Evolutionary conservation across 1,140 invertebrate genomes (phyloP).

Genomic region (Drosophila trapezifrons): DNA sequence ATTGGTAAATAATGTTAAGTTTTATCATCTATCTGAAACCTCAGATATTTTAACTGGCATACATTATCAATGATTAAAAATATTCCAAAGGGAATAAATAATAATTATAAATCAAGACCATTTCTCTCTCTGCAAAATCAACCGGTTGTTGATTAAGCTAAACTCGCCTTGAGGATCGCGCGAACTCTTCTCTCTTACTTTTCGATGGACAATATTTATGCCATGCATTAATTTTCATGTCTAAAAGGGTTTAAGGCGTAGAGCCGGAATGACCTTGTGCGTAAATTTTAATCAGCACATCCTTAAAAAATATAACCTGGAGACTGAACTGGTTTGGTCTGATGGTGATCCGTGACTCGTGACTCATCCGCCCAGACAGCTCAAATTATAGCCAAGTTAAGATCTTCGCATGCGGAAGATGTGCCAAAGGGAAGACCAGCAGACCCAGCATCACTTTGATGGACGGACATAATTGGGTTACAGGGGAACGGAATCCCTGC

Average conservation of each 20-base stretch:
- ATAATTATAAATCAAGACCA: too few relatives aligned
- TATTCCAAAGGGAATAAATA: neutral
- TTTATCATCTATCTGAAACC: too few relatives aligned
- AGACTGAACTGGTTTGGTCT: conserved; percentile 15
- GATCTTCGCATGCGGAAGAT: conserved; percentile 34
- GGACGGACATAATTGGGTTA: conserved; percentile 50
- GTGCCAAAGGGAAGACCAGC: conserved; percentile 15
- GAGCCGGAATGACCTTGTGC: conserved; percentile 67
- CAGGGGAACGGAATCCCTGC: conserved; percentile 15
- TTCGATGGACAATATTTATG: conserved; percentile 71
- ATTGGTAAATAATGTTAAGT: too few relatives aligned
- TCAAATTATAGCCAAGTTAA: conserved; percentile 33
- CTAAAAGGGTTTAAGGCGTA: conserved; percentile 43
- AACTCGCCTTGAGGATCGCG: conserved; percentile 46
- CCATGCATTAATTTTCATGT: conserved; percentile 75
- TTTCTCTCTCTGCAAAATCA: conserved; percentile 12
- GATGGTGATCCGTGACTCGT: conserved; percentile 12
- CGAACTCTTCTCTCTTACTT: conserved; percentile 10
- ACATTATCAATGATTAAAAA: neutral
- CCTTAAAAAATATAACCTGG: conserved; percentile 36
- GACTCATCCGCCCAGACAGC: conserved; percentile 36
- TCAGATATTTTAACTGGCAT: too few relatives aligned
- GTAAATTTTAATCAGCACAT: conserved; percentile 75
- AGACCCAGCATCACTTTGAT: conserved; percentile 37
- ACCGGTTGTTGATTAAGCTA: conserved; percentile 55